Evolutionary conservation across 2,888 invertebrate genomes (phyloP).

Genomic region (Xestia ashworthii): DNA sequence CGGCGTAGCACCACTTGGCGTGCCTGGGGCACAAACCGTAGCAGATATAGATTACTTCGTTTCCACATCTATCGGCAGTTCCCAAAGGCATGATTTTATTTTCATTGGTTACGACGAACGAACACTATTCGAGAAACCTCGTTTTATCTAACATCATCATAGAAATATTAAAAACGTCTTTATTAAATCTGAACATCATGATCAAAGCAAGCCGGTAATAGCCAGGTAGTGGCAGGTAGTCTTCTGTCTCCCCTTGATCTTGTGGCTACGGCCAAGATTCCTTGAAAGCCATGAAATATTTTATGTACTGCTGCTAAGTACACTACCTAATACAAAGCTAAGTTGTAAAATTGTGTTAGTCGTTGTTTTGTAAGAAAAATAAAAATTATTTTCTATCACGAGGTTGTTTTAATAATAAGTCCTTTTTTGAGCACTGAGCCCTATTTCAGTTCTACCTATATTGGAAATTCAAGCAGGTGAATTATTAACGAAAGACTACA

Average conservation of each 20-base stretch:
- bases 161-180: too few relatives aligned
- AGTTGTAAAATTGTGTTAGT: slow-evolving; percentile 35
- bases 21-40: too few relatives aligned
- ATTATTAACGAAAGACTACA: neutral
- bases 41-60: too few relatives aligned
- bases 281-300: neutral
- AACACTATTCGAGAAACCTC: too few relatives aligned
- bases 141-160: too few relatives aligned
- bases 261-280: neutral
- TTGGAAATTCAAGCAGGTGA: neutral
- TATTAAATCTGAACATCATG: neutral
- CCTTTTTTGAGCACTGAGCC: neutral
- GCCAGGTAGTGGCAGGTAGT: neutral
- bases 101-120: too few relatives aligned
- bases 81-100: too few relatives aligned
- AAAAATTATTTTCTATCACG: slow-evolving; percentile 28
- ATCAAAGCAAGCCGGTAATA: neutral
- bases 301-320: neutral
- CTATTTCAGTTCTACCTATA: neutral
- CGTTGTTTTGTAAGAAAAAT: slow-evolving; percentile 48
- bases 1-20: too few relatives aligned
- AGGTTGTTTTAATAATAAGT: slow-evolving; percentile 33
- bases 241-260: neutral
- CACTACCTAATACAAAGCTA: neutral
- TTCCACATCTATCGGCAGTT: too few relatives aligned